phyloP scores from a whole-genome alignment of 2,797 vertebrate species.

The Eremophila alpestris region DNA sequence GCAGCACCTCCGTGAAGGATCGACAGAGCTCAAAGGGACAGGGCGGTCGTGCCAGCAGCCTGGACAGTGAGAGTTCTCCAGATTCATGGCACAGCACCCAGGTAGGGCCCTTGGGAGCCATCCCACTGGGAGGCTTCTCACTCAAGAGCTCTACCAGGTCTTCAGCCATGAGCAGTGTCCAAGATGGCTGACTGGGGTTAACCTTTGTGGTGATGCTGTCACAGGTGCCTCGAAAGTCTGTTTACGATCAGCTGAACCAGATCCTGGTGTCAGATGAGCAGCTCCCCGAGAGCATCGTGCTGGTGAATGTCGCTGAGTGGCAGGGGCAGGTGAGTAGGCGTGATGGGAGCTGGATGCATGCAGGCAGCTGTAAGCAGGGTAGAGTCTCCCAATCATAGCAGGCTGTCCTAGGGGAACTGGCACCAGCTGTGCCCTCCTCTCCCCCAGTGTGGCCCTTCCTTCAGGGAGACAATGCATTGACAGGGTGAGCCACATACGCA shows the following conservation, averaged over 20 bases:
- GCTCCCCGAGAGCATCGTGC: constrained; percentile 92
- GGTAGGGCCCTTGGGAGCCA: constrained; percentile 67
- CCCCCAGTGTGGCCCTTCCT: accelerated
- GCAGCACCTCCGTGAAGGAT: constrained; percentile 89
- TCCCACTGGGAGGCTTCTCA: not conserved
- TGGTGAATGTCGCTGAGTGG: constrained; percentile 92
- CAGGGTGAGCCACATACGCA: not conserved
- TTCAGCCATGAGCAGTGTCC: not conserved
- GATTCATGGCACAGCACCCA: constrained; percentile 89
- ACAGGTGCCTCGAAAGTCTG: constrained; percentile 89
- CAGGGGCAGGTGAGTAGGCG: constrained; percentile 89
- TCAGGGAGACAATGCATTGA: not conserved
- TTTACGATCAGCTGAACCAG: constrained; percentile 96
- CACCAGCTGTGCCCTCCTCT: not conserved
- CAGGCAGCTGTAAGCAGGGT: not conserved
- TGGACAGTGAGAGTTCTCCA: constrained; percentile 91
- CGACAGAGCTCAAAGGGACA: constrained; percentile 90
- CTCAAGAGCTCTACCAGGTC: not conserved
- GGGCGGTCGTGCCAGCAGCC: constrained; percentile 91
- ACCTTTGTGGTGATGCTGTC: not conserved
- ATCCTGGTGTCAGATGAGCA: constrained; percentile 90
- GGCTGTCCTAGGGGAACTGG: not conserved
- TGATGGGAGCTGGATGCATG: not conserved
- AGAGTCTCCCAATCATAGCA: not conserved
- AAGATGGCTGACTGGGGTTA: not conserved